Percentiles rank a stretch among this genome's conserved stretches.
Conservation (phyloP, 2,113 vertebrate genomes). For the Neoarius graeffei region DNA sequence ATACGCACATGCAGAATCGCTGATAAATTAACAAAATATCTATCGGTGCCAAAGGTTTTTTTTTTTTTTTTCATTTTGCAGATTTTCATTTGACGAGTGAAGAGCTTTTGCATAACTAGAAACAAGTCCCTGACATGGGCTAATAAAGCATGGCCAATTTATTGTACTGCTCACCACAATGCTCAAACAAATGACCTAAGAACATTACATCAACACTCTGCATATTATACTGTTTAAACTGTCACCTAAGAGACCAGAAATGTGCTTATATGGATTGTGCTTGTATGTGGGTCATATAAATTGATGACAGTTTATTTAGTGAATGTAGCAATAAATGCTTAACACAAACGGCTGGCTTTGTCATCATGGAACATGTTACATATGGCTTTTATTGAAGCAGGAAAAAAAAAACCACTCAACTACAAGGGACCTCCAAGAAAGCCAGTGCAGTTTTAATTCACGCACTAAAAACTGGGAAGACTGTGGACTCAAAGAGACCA, state of each 20-base stretch:
- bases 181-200: conserved; percentile 26
- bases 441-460: neutral
- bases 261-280: neutral
- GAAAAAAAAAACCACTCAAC: neutral
- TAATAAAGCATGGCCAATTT: conserved; percentile 4
- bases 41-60: neutral
- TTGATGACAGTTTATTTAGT: neutral
- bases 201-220: conserved; percentile 25
- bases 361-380: conserved; percentile 19
- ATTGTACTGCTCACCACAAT: neutral
- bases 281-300: neutral
- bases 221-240: neutral
- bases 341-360: neutral
- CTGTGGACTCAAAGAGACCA: conserved; percentile 9
- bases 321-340: neutral
- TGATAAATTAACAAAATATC: neutral
- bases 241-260: neutral
- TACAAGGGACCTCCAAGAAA: neutral
- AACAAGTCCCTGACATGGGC: neutral
- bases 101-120: neutral
- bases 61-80: neutral
- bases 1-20: neutral
- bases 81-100: neutral
- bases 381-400: neutral
- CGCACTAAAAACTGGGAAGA: neutral